Evolutionary conservation across 92 coral and sea anemone genomes (phyloP).

Genomic region (Palythoa caribaeorum): DNA sequence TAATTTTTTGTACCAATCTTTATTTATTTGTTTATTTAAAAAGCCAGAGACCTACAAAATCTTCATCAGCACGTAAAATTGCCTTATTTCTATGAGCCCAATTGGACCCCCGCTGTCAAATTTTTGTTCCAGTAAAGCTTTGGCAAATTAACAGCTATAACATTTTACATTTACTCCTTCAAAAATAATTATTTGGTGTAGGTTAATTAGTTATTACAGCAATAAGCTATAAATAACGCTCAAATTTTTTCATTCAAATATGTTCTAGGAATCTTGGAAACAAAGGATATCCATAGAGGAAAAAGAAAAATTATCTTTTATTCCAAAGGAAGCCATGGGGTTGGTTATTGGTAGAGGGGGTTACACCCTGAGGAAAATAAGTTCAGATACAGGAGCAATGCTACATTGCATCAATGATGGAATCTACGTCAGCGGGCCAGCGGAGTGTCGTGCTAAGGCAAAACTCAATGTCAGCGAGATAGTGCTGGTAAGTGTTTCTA

Average conservation of each 20-base stretch:
- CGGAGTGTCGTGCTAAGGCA: not conserved
- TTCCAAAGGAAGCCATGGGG: conserved; percentile 10
- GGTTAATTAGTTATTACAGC: no score
- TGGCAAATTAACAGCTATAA: no score
- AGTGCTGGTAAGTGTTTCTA: not conserved
- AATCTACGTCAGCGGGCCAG: not conserved
- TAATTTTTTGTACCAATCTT: no score
- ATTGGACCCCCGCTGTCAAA: no score
- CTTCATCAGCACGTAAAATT: no score
- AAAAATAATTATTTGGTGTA: no score
- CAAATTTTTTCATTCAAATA: not conserved
- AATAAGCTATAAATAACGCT: no score
- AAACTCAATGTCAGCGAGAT: not conserved
- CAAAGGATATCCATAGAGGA: not conserved
- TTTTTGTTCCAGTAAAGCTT: no score
- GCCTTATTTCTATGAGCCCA: no score
- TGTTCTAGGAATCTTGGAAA: not conserved
- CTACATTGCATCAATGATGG: not conserved
- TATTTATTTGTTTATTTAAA: no score
- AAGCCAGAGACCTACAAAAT: no score
- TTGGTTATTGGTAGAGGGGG: conserved; percentile 16
- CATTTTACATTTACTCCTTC: no score
- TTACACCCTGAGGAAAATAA: conserved; percentile 14
- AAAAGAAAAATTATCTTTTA: not conserved
- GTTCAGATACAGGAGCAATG: not conserved